These are phyloP conservation scores for Hydrolagus colliei DNA, from an alignment of 2,797 vertebrate genomes.

Conservation along the genomic window DNA sequence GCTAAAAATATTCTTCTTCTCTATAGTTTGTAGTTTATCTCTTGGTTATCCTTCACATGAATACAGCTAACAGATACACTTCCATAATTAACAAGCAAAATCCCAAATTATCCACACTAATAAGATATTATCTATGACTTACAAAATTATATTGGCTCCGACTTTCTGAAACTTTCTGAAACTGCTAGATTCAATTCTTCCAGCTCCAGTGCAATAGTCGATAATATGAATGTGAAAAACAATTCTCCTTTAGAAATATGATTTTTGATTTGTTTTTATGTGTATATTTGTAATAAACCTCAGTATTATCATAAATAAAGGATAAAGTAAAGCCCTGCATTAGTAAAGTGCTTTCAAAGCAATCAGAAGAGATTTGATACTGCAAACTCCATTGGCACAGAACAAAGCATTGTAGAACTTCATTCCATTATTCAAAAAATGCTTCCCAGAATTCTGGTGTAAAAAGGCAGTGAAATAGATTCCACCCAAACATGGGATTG, in stretches of 20 bases:
- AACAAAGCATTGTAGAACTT: neutral
- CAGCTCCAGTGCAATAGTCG: neutral
- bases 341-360: slow-evolving; percentile 49
- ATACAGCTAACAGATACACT: neutral
- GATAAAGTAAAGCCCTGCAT: slow-evolving; percentile 10
- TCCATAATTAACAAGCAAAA: neutral
- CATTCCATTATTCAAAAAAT: slow-evolving; percentile 9
- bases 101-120: neutral
- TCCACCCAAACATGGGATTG: slow-evolving; percentile 29
- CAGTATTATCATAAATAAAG: neutral
- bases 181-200: neutral
- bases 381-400: slow-evolving; percentile 14
- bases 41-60: neutral
- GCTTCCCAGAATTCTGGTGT: slow-evolving; percentile 17
- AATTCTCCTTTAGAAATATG: slow-evolving; percentile 1
- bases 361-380: slow-evolving; percentile 31
- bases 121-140: neutral
- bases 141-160: neutral
- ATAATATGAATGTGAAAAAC: slow-evolving; percentile 11
- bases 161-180: neutral
- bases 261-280: neutral
- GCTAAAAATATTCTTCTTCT: slow-evolving; percentile 19
- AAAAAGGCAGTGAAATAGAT: slow-evolving; percentile 18
- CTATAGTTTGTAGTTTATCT: neutral
- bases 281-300: neutral